These are phyloP conservation scores for Pristionchus mayeri DNA, from an alignment of 2,888 invertebrate genomes.

Conservation along the genomic window DNA sequence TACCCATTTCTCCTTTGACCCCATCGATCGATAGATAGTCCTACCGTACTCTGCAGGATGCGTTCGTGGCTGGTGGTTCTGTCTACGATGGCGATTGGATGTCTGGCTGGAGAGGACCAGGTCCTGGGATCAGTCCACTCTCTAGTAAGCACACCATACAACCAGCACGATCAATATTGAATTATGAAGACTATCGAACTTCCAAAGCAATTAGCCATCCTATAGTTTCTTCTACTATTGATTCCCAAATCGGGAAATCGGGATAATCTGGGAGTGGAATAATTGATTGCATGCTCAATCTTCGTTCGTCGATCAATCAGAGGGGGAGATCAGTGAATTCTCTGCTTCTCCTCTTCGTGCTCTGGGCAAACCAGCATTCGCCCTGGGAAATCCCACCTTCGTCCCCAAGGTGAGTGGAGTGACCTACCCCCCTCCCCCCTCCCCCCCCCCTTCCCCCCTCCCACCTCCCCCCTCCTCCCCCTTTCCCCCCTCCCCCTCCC, in stretches of 20 bases:
- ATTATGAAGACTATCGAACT: background rate
- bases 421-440: background rate
- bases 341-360: conserved; percentile 21
- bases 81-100: background rate
- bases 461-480: background rate
- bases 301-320: background rate
- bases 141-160: background rate
- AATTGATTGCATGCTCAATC: background rate
- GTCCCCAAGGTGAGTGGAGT: conserved; percentile 5
- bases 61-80: conserved; percentile 1
- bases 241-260: too few relatives aligned
- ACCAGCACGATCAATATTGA: background rate
- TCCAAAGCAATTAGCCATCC: background rate
- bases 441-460: background rate
- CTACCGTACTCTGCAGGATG: conserved; percentile 20
- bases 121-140: conserved; percentile 41
- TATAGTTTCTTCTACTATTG: too few relatives aligned
- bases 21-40: background rate
- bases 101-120: conserved; percentile 2
- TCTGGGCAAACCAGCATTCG: conserved; percentile 41
- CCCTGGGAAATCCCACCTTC: conserved; percentile 21
- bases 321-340: conserved; percentile 18
- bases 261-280: too few relatives aligned
- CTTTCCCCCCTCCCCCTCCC: background rate
- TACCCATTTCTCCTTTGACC: background rate